Evolutionary conservation across 2,888 invertebrate species (phyloP).

Genomic region (Ennomos erosarius): DNA sequence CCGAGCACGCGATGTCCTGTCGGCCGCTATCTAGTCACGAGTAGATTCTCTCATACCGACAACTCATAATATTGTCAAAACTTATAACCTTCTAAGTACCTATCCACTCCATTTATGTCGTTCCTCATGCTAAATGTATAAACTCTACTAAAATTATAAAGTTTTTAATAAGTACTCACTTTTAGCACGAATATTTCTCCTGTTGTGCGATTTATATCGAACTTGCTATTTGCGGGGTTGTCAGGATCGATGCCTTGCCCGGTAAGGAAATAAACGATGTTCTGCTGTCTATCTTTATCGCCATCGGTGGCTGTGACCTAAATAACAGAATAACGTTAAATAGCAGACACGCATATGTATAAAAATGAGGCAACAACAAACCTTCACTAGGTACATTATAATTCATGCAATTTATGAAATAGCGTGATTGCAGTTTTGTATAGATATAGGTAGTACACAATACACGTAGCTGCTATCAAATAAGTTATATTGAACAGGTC

Average conservation of each 20-base stretch:
- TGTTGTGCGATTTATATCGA: conserved; percentile 97
- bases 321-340: conserved; percentile 28
- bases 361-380: conserved; percentile 4
- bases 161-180: conserved; percentile 86
- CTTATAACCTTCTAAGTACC: conserved; percentile 24
- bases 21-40: conserved; percentile 48
- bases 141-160: conserved; percentile 29
- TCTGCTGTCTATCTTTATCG: conserved; percentile 97
- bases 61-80: conserved; percentile 39
- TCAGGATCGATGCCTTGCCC: conserved; percentile 98
- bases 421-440: conserved; percentile 6
- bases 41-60: conserved; percentile 41
- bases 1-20: conserved; percentile 55
- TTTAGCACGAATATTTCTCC: conserved; percentile 98
- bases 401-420: not conserved
- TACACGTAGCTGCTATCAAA: conserved; percentile 8
- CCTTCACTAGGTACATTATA: not conserved
- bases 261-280: conserved; percentile 97
- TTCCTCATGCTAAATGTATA: conserved; percentile 1
- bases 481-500: conserved; percentile 14
- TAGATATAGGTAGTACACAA: too few species aligned
- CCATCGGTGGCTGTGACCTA: conserved; percentile 98
- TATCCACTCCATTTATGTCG: not conserved
- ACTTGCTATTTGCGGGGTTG: conserved; percentile 97
- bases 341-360: conserved; percentile 3